Conservation (phyloP, 2,888 invertebrate genomes). For the Pasiphila rectangulata region DNA sequence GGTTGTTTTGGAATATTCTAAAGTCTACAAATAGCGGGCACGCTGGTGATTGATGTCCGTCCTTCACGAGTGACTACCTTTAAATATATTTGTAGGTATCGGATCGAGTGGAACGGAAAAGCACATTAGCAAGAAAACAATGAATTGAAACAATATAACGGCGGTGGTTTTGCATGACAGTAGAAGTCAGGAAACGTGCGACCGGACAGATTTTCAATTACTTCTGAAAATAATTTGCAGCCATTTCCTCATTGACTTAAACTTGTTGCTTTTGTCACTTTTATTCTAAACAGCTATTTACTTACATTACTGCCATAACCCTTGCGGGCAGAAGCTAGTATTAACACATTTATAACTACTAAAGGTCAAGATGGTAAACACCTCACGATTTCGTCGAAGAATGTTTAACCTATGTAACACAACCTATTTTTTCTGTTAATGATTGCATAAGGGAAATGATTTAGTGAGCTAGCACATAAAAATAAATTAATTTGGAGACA, state of each 20-base stretch:
- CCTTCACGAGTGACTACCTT: slow-evolving; percentile 49
- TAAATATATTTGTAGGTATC: slow-evolving; percentile 39
- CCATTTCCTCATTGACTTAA: slow-evolving; percentile 16
- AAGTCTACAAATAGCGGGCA: slow-evolving; percentile 6
- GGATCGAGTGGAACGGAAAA: slow-evolving; percentile 41
- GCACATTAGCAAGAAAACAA: slow-evolving; percentile 38
- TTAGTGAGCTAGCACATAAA: slow-evolving; percentile 19
- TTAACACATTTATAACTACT: slow-evolving; percentile 1
- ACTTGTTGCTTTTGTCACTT: neutral
- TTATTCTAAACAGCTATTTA: neutral
- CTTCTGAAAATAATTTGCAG: slow-evolving; percentile 15
- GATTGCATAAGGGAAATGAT: slow-evolving; percentile 35
- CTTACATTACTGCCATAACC: too few relatives aligned
- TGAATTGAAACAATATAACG: slow-evolving; percentile 40
- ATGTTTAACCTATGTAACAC: slow-evolving; percentile 35
- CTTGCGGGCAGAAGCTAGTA: neutral
- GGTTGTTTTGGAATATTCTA: slow-evolving; percentile 13
- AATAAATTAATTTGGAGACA: slow-evolving; percentile 18
- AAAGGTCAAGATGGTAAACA: slow-evolving; percentile 30
- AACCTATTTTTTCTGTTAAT: slow-evolving; percentile 29
- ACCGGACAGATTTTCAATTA: slow-evolving; percentile 19
- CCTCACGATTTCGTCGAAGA: slow-evolving; percentile 34
- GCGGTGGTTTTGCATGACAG: slow-evolving; percentile 38
- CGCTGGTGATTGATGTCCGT: slow-evolving; percentile 37
- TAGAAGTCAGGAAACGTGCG: slow-evolving; percentile 28